Evolutionary conservation across 2,888 invertebrate species (phyloP).

Genomic region (Diarsia rubi): DNA sequence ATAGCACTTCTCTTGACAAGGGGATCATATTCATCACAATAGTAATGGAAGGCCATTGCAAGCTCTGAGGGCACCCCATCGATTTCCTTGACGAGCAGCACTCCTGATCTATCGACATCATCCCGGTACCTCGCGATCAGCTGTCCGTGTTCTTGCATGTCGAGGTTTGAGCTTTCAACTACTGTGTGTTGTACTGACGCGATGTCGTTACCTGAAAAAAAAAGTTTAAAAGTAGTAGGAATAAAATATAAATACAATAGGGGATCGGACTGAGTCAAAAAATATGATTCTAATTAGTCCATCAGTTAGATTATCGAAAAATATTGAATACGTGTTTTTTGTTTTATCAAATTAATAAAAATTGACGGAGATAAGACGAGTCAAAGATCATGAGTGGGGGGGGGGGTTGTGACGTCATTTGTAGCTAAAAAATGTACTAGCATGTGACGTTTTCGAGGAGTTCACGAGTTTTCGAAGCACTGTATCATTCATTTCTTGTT

Average conservation of each 20-base stretch:
- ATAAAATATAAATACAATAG: neutral
- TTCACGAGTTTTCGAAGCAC: too few relatives aligned
- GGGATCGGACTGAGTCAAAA: too few relatives aligned
- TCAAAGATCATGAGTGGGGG: too few relatives aligned
- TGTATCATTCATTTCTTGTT: too few relatives aligned
- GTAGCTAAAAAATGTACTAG: too few relatives aligned
- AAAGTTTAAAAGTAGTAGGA: neutral
- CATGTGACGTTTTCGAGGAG: too few relatives aligned
- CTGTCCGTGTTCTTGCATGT: constrained; percentile 79
- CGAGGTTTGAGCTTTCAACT: constrained; percentile 75
- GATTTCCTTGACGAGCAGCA: constrained; percentile 83
- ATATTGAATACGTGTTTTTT: too few relatives aligned
- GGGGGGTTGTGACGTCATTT: too few relatives aligned
- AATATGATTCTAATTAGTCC: too few relatives aligned
- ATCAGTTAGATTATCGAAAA: too few relatives aligned
- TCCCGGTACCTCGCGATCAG: constrained; percentile 79
- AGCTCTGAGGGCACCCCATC: constrained; percentile 81
- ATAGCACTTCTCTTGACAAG: constrained; percentile 85
- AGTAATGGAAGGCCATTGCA: constrained; percentile 89
- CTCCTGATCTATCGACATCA: constrained; percentile 79
- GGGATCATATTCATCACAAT: constrained; percentile 88
- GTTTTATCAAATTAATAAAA: too few relatives aligned
- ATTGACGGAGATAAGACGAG: too few relatives aligned
- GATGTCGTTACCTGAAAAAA: constrained; percentile 78
- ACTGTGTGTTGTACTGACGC: constrained; percentile 74